Evolutionary conservation across 2,113 vertebrate genomes (phyloP).

Genomic region (Potamarius usumacintae): DNA sequence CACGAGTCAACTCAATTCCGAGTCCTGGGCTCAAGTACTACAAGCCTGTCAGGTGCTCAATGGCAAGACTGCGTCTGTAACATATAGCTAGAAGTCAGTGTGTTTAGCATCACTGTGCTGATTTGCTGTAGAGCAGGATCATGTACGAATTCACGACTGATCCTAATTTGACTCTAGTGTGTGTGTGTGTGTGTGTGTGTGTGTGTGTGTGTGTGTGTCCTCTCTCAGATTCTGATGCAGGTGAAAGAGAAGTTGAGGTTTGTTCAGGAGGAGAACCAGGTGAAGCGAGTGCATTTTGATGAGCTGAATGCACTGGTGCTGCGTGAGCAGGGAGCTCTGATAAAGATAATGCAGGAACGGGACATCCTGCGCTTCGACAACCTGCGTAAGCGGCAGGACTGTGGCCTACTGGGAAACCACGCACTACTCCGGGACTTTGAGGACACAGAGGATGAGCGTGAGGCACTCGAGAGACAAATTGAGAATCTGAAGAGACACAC

Average conservation of each 20-base stretch:
- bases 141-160: background rate
- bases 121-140: background rate
- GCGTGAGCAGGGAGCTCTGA: slow-evolving; percentile 67
- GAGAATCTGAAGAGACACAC: slow-evolving; percentile 47
- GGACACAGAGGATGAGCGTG: slow-evolving; percentile 62
- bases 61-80: background rate
- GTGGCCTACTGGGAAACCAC: slow-evolving; percentile 77
- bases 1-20: too few species aligned
- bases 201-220: accelerated
- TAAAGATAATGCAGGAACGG: slow-evolving; percentile 68
- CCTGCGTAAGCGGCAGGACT: slow-evolving; percentile 63
- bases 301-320: slow-evolving; percentile 63
- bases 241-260: slow-evolving; percentile 81
- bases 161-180: background rate
- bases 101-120: background rate
- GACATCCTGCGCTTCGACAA: slow-evolving; percentile 70
- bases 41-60: background rate
- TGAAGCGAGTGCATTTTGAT: slow-evolving; percentile 63
- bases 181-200: accelerated
- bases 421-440: slow-evolving; percentile 77
- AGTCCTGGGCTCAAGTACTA: too few species aligned
- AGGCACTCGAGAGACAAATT: slow-evolving; percentile 62
- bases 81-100: background rate
- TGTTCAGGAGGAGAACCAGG: slow-evolving; percentile 67
- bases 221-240: slow-evolving; percentile 71